Percentiles rank a stretch among this genome's conserved stretches.
Evolutionary conservation across 2,113 vertebrate genomes (phyloP).

Genomic region (Pelecanus crispus): DNA sequence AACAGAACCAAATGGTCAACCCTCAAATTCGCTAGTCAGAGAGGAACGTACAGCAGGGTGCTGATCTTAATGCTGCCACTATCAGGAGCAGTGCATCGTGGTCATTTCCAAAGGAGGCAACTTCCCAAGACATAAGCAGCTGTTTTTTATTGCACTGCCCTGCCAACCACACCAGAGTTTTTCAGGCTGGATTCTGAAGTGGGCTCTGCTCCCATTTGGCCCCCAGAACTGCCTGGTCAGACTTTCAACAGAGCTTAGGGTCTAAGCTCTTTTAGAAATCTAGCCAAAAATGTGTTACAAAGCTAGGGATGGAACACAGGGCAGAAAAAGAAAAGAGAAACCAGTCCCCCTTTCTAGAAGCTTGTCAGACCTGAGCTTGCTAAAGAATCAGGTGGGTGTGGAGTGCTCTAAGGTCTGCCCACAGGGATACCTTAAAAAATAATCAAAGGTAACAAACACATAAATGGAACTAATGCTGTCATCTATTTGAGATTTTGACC

Average conservation of each 20-base stretch:
- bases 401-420: neutral
- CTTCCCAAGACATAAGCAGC: neutral
- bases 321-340: neutral
- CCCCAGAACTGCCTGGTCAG: neutral
- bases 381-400: neutral
- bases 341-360: neutral
- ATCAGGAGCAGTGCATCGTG: neutral
- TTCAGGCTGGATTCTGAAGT: neutral
- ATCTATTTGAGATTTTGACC: neutral
- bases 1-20: neutral
- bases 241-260: neutral
- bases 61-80: neutral
- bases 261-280: neutral
- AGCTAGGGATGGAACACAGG: neutral
- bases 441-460: neutral
- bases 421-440: neutral
- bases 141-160: fast-evolving
- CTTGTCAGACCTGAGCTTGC: neutral
- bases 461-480: neutral
- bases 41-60: neutral
- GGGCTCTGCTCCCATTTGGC: neutral
- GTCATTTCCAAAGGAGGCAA: neutral
- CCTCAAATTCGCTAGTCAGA: neutral
- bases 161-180: neutral
- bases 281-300: neutral